phyloP scores from a whole-genome alignment of 2,888 invertebrate species.

The Deroplatys truncata region DNA sequence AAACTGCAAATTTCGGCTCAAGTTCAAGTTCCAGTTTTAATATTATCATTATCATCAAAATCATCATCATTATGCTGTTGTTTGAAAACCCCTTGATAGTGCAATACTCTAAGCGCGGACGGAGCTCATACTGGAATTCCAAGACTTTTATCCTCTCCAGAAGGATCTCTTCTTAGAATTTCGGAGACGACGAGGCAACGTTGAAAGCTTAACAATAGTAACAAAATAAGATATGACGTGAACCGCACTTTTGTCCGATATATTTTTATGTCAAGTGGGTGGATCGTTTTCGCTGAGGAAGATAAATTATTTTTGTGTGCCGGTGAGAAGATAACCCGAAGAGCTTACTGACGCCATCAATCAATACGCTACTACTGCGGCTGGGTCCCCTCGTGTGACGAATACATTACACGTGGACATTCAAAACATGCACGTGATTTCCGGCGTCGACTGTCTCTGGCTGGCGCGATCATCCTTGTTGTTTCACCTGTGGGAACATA shows the following conservation, averaged over 20 bases:
- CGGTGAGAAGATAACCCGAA: neutral
- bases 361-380: neutral
- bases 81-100: too few species aligned
- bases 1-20: too few species aligned
- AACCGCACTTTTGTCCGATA: neutral
- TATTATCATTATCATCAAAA: too few species aligned
- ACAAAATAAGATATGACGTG: neutral
- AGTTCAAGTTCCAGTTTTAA: too few species aligned
- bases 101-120: too few species aligned
- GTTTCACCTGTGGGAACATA: too few species aligned
- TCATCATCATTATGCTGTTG: too few species aligned
- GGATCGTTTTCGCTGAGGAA: neutral
- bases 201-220: neutral
- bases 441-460: neutral
- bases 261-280: neutral
- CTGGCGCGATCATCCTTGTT: neutral
- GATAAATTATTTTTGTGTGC: neutral
- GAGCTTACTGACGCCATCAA: neutral
- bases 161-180: neutral
- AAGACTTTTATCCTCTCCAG: neutral
- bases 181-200: neutral
- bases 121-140: too few species aligned
- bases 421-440: neutral
- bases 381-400: neutral
- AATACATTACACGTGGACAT: neutral